Evolutionary conservation across 2,797 vertebrate genomes (phyloP).

Genomic region (Eupleurogrammus muticus): DNA sequence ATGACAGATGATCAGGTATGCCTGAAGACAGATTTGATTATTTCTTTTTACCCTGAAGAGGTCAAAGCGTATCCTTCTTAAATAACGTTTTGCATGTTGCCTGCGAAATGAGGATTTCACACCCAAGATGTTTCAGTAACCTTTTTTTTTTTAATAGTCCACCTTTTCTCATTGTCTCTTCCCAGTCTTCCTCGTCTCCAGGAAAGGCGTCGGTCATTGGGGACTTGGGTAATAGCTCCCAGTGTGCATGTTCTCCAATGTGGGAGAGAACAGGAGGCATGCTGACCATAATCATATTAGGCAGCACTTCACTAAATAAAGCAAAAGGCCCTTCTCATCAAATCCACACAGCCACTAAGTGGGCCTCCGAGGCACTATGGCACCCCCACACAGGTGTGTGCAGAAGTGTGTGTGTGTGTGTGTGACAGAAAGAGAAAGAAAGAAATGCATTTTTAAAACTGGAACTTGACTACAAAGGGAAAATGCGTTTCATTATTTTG

Average conservation of each 20-base stretch:
- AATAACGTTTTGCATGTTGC: not conserved
- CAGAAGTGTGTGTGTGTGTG: slow-evolving; percentile 14
- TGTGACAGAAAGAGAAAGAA: slow-evolving; percentile 1
- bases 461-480: slow-evolving; percentile 20
- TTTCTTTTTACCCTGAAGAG: slow-evolving; percentile 30
- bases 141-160: slow-evolving; percentile 15
- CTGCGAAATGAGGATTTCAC: slow-evolving; percentile 6
- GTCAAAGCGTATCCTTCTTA: slow-evolving; percentile 10
- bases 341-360: slow-evolving; percentile 77
- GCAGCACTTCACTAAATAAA: slow-evolving; percentile 86
- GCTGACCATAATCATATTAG: slow-evolving; percentile 84
- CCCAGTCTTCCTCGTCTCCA: slow-evolving; percentile 29
- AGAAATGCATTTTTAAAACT: slow-evolving; percentile 18
- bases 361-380: slow-evolving; percentile 62
- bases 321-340: slow-evolving; percentile 81
- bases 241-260: slow-evolving; percentile 51
- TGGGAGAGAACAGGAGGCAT: slow-evolving; percentile 55
- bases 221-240: slow-evolving; percentile 73
- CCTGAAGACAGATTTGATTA: slow-evolving; percentile 17
- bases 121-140: slow-evolving; percentile 2
- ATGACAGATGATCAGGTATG: slow-evolving; percentile 60
- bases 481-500: slow-evolving; percentile 45
- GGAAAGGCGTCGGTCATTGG: slow-evolving; percentile 54
- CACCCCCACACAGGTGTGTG: slow-evolving; percentile 48
- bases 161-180: slow-evolving; percentile 2